phyloP scores from a whole-genome alignment of 2,797 vertebrate species.

The Centropyge bicolor region DNA sequence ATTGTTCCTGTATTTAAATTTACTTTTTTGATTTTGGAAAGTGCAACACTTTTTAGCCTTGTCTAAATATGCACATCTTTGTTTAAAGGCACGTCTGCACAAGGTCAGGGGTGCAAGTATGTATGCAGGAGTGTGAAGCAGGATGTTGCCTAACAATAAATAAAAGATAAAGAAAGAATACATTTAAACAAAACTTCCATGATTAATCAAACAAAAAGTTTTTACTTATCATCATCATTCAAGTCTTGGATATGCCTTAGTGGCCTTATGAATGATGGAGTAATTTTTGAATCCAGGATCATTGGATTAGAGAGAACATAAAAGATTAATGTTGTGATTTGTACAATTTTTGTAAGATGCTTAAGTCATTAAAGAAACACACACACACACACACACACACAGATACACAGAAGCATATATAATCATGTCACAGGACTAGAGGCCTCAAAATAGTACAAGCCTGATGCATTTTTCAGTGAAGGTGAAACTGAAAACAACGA shows the following conservation, averaged over 20 bases:
- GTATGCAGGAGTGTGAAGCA: neutral
- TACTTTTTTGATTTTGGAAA: neutral
- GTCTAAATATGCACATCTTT: neutral
- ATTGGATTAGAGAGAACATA: constrained; percentile 1
- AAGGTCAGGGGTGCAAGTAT: constrained; percentile 5
- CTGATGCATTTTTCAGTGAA: neutral
- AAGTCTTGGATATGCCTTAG: neutral
- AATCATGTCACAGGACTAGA: neutral
- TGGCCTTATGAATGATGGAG: neutral
- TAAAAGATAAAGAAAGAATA: neutral
- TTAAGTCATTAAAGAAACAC: constrained; percentile 4
- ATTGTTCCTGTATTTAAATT: neutral
- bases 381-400: neutral
- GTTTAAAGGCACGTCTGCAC: neutral
- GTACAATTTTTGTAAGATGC: constrained; percentile 13
- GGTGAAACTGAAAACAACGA: neutral
- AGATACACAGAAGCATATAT: neutral
- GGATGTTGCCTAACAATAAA: neutral
- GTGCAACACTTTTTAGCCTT: neutral
- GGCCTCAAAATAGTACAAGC: neutral
- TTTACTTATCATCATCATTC: neutral
- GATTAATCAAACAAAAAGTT: neutral
- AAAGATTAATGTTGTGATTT: constrained; percentile 31
- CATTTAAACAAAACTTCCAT: neutral
- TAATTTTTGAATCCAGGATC: neutral